phyloP scores from a whole-genome alignment of 2,113 vertebrate genomes.

The Spea bombifrons region DNA sequence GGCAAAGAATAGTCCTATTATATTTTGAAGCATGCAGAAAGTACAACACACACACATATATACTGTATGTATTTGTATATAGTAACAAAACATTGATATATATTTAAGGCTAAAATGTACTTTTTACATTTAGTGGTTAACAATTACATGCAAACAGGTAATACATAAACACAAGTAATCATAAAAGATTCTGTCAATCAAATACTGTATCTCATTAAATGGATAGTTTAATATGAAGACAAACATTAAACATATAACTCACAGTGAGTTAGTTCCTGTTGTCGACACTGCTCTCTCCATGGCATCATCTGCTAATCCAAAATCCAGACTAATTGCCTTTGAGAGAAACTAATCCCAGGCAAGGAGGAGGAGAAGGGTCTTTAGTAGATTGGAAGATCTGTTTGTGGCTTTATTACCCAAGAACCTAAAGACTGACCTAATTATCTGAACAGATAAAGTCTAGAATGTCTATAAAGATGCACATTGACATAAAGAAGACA shows the following conservation, averaged over 20 bases:
- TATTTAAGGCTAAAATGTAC: too few relatives aligned
- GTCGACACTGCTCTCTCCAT: constrained; percentile 29
- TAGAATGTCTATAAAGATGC: too few relatives aligned
- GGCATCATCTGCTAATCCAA: neutral
- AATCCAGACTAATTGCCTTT: constrained; percentile 31
- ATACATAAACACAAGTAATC: too few relatives aligned
- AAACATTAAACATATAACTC: constrained; percentile 15
- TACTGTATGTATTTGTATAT: too few relatives aligned
- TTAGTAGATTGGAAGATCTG: neutral
- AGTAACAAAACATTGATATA: too few relatives aligned
- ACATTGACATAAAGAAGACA: too few relatives aligned
- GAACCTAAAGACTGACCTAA: constrained; percentile 19
- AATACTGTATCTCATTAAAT: neutral
- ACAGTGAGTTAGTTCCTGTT: neutral
- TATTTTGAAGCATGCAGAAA: too few relatives aligned
- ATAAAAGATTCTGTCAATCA: too few relatives aligned
- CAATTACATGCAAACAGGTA: too few relatives aligned
- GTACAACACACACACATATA: too few relatives aligned
- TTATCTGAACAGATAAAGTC: constrained; percentile 4
- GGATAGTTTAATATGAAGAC: neutral
- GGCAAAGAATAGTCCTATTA: too few relatives aligned
- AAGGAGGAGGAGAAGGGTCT: neutral
- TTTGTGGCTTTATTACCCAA: neutral
- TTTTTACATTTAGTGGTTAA: too few relatives aligned
- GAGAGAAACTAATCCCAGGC: constrained; percentile 10